Conservation (phyloP, 2,113 vertebrate genomes). For the Ceratotherium simum region DNA sequence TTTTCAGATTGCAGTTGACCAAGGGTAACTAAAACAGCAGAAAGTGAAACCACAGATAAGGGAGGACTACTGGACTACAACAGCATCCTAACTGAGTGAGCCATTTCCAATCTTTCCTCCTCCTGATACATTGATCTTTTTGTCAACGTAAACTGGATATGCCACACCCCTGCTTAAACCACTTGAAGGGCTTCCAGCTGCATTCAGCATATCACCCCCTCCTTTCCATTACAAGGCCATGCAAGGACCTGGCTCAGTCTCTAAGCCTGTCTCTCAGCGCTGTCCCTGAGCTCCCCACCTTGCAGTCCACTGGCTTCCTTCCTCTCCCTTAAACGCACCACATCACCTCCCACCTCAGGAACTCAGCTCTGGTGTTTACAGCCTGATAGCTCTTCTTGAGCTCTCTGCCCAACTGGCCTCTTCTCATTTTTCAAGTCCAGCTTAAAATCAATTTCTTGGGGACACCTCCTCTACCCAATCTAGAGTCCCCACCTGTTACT, state of each 20-base stretch:
- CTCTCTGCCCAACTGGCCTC: background rate
- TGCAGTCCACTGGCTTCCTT: background rate
- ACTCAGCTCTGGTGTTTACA: background rate
- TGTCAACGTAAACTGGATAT: background rate
- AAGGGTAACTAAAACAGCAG: too few species aligned
- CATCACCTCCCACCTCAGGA: background rate
- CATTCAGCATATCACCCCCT: background rate
- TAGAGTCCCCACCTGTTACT: background rate
- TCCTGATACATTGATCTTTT: background rate
- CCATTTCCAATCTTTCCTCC: background rate
- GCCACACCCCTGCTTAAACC: background rate
- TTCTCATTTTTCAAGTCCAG: background rate
- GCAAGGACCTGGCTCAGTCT: background rate
- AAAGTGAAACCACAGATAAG: too few species aligned
- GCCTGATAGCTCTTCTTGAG: background rate
- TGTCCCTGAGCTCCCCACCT: background rate
- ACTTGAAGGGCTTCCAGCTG: background rate
- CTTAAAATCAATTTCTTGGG: background rate
- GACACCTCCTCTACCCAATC: background rate
- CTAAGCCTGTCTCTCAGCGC: accelerated
- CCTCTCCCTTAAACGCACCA: background rate
- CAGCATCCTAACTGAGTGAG: background rate
- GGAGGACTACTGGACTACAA: too few species aligned
- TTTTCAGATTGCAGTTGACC: too few species aligned
- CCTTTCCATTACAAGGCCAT: background rate